Evolutionary conservation across 2,113 vertebrate species (phyloP), one percentile per base, ranked within the genome.

Genomic region (Oncorhynchus kisutch): DNA sequence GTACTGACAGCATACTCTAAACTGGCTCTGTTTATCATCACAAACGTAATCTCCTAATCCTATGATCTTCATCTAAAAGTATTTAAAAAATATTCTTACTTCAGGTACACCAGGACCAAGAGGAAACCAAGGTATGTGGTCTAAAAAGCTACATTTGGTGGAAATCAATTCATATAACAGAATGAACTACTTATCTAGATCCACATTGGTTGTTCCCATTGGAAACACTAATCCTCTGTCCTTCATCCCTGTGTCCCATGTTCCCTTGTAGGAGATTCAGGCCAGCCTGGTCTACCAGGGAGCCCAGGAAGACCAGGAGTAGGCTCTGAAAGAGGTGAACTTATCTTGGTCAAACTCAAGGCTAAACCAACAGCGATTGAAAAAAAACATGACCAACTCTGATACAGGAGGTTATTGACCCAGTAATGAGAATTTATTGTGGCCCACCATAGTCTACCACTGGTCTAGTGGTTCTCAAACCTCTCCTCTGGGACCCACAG

Each of bases 81-180:
- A n/a, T n/a, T 62, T 62, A 1, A 9, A n/a, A 65, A 77, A 64
- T 18, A 59, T 57, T 14, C 20, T 45, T n/a, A 70, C 3, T 79
- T 20, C 3, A 7, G 95, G 95, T 0, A 76, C 88, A 73, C 93
- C 87, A 77, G 96, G 95, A 77, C 95, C 89, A 62, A 93, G 94
- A 83, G 96, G 96, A 89, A 91, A 93, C 75, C 94, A 90, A 66
- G 95, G 95, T 96, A 89, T 82, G 16, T 66, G 2, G 8, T 60
- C 39, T 66, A 25, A 14, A 9, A 25, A 29, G n/a, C 13, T 27
- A 67, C 27, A 29, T 22, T 16, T 6, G 4, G 22, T 24, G 65
- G 13, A 31, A 67, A 29, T 29, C 24, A 31, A 31, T 29, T 67
- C 5, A 25, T 27, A 18, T 67, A 25, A 31, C 22, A 67, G 27